These are phyloP conservation scores for Acheta domesticus DNA, from an alignment of 2,888 invertebrate species.

Conservation along the genomic window DNA sequence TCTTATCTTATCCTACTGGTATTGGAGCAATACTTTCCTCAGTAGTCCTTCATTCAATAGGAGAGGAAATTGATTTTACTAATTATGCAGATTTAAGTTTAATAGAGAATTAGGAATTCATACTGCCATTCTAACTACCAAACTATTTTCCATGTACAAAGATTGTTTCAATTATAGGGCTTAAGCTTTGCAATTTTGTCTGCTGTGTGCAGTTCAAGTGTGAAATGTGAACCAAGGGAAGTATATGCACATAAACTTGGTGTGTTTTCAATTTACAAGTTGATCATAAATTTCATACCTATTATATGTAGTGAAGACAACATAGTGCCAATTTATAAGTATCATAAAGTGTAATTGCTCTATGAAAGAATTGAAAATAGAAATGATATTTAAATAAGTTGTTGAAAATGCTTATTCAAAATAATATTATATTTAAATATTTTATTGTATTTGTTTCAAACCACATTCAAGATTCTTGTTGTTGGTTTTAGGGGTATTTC, in stretches of 20 bases:
- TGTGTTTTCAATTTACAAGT: background rate
- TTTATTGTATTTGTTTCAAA: background rate
- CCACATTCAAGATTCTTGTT: slow-evolving; percentile 5
- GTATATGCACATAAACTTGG: background rate
- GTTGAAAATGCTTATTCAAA: background rate
- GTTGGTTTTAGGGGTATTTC: background rate
- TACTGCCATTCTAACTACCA: background rate
- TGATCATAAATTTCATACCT: background rate
- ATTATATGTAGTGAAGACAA: background rate
- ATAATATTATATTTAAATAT: background rate
- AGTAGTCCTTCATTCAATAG: too few species aligned
- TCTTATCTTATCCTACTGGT: background rate
- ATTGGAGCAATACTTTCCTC: background rate
- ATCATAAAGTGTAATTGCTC: background rate
- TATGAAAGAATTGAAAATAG: slow-evolving; percentile 1
- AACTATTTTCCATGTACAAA: slow-evolving; percentile 18
- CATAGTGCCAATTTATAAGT: background rate
- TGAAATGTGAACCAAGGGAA: background rate
- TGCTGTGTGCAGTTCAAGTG: background rate
- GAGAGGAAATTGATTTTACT: too few species aligned
- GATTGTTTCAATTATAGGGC: background rate
- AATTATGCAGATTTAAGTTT: too few species aligned
- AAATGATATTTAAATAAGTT: slow-evolving; percentile 9
- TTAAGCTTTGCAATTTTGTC: background rate
- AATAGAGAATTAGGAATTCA: too few species aligned